phyloP scores from a whole-genome alignment of 2,113 vertebrate species.

The Gymnobelideus leadbeateri region DNA sequence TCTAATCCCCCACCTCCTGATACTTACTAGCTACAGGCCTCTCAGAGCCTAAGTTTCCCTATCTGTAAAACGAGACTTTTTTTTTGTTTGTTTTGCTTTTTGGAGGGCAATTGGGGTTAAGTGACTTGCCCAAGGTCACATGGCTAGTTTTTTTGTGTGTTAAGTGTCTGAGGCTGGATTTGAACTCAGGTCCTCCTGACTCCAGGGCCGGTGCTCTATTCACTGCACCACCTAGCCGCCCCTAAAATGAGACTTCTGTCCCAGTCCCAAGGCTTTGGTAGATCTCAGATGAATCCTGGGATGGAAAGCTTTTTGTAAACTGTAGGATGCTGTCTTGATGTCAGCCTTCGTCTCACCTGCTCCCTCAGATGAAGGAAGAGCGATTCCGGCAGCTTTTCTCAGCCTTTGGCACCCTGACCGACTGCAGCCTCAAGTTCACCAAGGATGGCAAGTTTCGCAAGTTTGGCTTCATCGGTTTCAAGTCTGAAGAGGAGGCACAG shows the following conservation, averaged over 20 bases:
- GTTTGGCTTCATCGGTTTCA: slow-evolving; percentile 98
- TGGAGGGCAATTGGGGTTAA: too few species aligned
- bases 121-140: too few species aligned
- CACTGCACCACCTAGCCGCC: too few species aligned
- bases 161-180: too few species aligned
- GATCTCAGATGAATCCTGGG: not conserved
- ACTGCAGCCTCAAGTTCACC: slow-evolving; percentile 95
- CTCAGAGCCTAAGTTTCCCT: not conserved
- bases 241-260: too few species aligned
- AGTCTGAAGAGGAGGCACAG: slow-evolving; percentile 89
- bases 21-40: not conserved
- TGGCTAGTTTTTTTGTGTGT: too few species aligned
- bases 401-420: slow-evolving; percentile 92
- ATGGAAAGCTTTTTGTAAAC: not conserved
- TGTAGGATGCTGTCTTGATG: not conserved
- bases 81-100: too few species aligned
- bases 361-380: slow-evolving; percentile 93
- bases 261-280: not conserved
- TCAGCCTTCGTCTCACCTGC: fast-evolving
- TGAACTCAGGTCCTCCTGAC: too few species aligned
- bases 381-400: slow-evolving; percentile 91
- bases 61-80: too few species aligned
- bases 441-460: slow-evolving; percentile 96
- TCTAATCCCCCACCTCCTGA: not conserved
- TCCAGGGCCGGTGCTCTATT: too few species aligned